Conservation (phyloP, 2,113 vertebrate genomes). For the Tachuris rubrigastra region DNA sequence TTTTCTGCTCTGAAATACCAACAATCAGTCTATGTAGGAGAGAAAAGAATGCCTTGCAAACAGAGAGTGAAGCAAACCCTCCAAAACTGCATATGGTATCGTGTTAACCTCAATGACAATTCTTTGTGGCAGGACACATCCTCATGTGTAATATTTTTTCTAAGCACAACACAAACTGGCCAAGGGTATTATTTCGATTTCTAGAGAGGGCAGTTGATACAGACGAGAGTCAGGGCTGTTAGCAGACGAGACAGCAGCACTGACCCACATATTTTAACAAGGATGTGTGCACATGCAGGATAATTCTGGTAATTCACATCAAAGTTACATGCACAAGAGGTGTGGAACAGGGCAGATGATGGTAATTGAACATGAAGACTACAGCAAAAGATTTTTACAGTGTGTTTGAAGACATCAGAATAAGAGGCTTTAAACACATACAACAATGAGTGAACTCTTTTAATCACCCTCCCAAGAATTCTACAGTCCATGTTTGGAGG, state of each 20-base stretch:
- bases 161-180: neutral
- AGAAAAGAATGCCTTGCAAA: neutral
- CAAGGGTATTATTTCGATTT: conserved; percentile 57
- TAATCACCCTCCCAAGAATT: neutral
- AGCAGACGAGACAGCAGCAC: neutral
- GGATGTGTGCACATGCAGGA: neutral
- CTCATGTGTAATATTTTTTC: neutral
- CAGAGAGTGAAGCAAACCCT: neutral
- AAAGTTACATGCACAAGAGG: neutral
- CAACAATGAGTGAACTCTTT: neutral
- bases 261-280: conserved; percentile 31
- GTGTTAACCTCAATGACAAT: neutral
- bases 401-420: neutral
- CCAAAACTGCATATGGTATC: neutral
- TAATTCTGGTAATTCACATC: conserved; percentile 34
- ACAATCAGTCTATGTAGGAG: neutral
- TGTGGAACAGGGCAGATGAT: neutral
- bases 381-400: neutral
- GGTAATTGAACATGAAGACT: conserved; percentile 36
- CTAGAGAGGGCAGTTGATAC: neutral
- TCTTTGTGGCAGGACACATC: conserved; percentile 36
- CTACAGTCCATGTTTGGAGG: neutral
- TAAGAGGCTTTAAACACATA: neutral
- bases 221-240: neutral
- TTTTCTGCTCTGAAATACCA: neutral